Evolutionary conservation across 2,113 vertebrate species (phyloP).

Genomic region (Sebastes schlegelii): DNA sequence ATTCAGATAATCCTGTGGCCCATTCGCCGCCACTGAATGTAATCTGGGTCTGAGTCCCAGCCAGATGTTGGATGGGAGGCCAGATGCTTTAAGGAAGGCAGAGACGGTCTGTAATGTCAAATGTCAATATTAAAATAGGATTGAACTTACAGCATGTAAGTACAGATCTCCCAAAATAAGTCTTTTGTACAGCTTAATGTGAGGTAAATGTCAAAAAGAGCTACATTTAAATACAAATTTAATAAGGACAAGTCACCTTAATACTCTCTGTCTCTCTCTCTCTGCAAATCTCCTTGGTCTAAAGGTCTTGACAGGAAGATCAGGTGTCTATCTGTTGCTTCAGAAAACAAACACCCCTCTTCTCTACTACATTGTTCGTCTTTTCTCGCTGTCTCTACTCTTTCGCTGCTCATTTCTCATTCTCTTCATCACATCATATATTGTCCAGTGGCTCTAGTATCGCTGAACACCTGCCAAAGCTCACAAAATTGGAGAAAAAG

Average conservation of each 20-base stretch:
- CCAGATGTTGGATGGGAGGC: slow-evolving; percentile 36
- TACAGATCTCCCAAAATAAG: not conserved
- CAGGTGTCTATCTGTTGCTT: slow-evolving; percentile 58
- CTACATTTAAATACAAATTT: not conserved
- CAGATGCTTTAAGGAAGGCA: slow-evolving; percentile 55
- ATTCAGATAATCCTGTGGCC: slow-evolving; percentile 66
- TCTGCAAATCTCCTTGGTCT: slow-evolving; percentile 39
- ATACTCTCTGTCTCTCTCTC: slow-evolving; percentile 10
- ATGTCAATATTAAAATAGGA: slow-evolving; percentile 1
- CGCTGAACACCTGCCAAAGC: slow-evolving; percentile 4
- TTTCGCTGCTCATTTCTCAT: not conserved
- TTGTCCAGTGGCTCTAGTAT: not conserved
- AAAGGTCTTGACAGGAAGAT: slow-evolving; percentile 55
- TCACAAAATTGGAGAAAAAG: slow-evolving; percentile 25
- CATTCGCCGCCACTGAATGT: slow-evolving; percentile 42
- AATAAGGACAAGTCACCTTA: not conserved
- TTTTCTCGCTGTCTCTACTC: not conserved
- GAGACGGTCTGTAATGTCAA: slow-evolving; percentile 12
- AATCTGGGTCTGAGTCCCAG: slow-evolving; percentile 65
- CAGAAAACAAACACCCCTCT: slow-evolving; percentile 62
- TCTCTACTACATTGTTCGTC: slow-evolving; percentile 9
- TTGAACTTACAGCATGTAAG: slow-evolving; percentile 5
- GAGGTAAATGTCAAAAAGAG: not conserved
- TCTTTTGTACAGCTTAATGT: not conserved
- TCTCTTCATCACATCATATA: not conserved